These are phyloP conservation scores for Rousettus madagascariensis DNA, from an alignment of 2,797 vertebrate species.

Conservation along the genomic window DNA sequence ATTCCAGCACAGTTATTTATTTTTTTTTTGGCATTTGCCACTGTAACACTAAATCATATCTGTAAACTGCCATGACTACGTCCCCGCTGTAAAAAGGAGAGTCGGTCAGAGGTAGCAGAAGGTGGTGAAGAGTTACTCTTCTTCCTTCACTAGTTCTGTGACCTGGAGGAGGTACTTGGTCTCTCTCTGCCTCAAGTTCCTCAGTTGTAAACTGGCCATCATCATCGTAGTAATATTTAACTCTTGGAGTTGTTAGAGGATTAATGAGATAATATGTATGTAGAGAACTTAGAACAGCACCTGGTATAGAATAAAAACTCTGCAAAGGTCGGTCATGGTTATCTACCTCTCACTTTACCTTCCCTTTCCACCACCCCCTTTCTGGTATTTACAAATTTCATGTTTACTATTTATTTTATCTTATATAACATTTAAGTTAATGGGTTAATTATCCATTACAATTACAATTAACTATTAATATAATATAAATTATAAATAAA, in stretches of 20 bases:
- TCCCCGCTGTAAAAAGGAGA: background rate
- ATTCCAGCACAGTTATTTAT: background rate
- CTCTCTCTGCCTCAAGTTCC: background rate
- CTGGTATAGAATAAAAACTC: background rate
- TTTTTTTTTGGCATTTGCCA: background rate
- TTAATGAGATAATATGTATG: background rate
- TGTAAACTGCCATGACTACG: fast-evolving
- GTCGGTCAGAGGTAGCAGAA: background rate
- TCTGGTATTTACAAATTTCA: background rate
- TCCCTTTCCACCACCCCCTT: background rate
- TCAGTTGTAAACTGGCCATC: background rate
- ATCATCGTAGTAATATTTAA: background rate
- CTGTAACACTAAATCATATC: background rate
- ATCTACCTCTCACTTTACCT: background rate
- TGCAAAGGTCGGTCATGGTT: background rate
- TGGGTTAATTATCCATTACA: background rate
- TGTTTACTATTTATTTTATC: background rate
- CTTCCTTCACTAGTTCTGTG: background rate
- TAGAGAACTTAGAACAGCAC: background rate
- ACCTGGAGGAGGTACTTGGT: background rate
- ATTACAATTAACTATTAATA: background rate
- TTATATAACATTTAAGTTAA: background rate
- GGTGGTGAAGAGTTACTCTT: fast-evolving
- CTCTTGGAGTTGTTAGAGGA: background rate
- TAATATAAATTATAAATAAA: background rate